Conservation (phyloP, 2,797 vertebrate genomes). For the Tokudaia tokunoshimensis region DNA sequence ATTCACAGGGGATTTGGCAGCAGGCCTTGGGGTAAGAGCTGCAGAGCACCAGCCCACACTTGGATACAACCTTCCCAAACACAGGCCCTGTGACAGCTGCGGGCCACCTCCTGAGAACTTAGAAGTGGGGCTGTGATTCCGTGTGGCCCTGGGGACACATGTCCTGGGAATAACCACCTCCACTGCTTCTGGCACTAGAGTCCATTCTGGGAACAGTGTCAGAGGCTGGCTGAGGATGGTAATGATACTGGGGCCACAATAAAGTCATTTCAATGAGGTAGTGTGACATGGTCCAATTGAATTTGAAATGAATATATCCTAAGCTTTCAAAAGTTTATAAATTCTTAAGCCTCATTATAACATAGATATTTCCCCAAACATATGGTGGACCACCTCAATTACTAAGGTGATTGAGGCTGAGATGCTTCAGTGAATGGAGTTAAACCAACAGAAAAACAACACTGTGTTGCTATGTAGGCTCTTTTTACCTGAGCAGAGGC, state of each 20-base stretch:
- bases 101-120: no score
- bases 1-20: no score
- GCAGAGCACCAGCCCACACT: rapidly evolving
- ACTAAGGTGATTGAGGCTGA: neutral
- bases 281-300: neutral
- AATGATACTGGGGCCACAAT: neutral
- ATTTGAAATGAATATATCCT: neutral
- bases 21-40: rapidly evolving
- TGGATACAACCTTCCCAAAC: neutral
- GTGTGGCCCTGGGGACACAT: neutral
- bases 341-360: neutral
- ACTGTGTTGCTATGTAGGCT: neutral
- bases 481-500: neutral
- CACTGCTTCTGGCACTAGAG: slow-evolving; percentile 87
- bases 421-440: neutral
- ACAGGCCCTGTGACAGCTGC: no score
- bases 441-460: neutral
- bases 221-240: slow-evolving; percentile 80
- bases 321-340: neutral
- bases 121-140: no score
- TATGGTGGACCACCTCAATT: neutral
- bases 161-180: neutral
- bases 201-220: slow-evolving; percentile 87
- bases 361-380: neutral
- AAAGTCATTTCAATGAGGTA: neutral